Percentiles rank a stretch among this genome's conserved stretches.
Evolutionary conservation across 2,888 invertebrate genomes (phyloP).

Genomic region (Lithosia quadra): DNA sequence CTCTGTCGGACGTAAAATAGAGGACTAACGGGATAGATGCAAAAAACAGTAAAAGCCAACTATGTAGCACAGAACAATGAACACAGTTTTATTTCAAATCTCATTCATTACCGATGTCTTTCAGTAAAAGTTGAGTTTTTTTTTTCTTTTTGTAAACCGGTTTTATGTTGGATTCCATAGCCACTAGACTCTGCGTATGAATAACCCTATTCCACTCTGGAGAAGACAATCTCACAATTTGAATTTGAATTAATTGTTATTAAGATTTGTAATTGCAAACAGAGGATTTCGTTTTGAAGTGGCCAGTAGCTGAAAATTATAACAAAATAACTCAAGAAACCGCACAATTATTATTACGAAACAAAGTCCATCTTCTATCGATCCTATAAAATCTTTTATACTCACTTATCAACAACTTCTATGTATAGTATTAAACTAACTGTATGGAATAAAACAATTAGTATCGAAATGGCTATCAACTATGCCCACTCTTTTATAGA

Average conservation of each 20-base stretch:
- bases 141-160: too few relatives aligned
- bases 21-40: background rate
- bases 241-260: too few relatives aligned
- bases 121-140: too few relatives aligned
- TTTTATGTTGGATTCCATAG: background rate
- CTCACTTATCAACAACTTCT: too few relatives aligned
- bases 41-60: background rate
- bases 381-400: too few relatives aligned
- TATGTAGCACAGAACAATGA: background rate
- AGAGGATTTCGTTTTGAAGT: background rate
- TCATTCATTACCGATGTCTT: background rate
- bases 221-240: background rate
- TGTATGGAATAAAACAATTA: too few relatives aligned
- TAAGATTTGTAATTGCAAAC: background rate
- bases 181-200: background rate
- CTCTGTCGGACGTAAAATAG: background rate
- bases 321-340: too few relatives aligned
- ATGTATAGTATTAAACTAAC: too few relatives aligned
- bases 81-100: background rate
- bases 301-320: background rate
- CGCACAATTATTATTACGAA: too few relatives aligned
- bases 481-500: too few relatives aligned
- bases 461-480: too few relatives aligned
- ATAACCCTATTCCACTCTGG: background rate
- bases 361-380: too few relatives aligned